These are phyloP conservation scores for Papilio protenor DNA, from an alignment of 2,888 invertebrate genomes.

Conservation along the genomic window DNA sequence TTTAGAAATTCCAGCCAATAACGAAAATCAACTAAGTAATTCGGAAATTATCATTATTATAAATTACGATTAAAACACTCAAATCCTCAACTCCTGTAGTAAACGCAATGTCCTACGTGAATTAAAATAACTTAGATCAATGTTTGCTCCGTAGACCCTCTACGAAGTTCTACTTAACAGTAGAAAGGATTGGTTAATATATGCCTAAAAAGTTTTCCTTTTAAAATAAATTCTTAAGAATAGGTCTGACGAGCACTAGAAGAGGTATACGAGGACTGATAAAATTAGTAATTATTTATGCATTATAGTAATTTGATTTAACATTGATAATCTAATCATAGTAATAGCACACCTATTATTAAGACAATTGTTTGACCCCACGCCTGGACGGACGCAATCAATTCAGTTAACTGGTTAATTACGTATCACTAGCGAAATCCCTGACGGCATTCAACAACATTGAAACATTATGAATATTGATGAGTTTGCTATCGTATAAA, in stretches of 20 bases:
- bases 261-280: not conserved
- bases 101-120: not conserved
- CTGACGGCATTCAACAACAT: constrained; percentile 55
- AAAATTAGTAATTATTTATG: not conserved
- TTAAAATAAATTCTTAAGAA: too few species aligned
- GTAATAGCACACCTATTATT: constrained; percentile 36
- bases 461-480: constrained; percentile 15
- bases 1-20: not conserved
- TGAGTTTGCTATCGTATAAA: not conserved
- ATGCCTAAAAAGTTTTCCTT: too few species aligned
- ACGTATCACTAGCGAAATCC: constrained; percentile 65
- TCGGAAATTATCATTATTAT: not conserved
- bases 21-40: not conserved
- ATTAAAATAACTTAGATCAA: not conserved
- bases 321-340: constrained; percentile 54
- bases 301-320: constrained; percentile 35
- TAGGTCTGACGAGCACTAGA: too few species aligned
- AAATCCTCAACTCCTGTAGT: not conserved
- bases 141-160: not conserved
- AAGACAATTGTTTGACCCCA: constrained; percentile 46
- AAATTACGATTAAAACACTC: not conserved
- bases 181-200: not conserved
- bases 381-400: constrained; percentile 72
- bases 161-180: not conserved
- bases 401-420: constrained; percentile 80